A percentile compares a stretch with the other conserved stretches of the same genome.
phyloP scores from a whole-genome alignment of 2,113 vertebrate genomes.

The Amphilophus citrinellus region DNA sequence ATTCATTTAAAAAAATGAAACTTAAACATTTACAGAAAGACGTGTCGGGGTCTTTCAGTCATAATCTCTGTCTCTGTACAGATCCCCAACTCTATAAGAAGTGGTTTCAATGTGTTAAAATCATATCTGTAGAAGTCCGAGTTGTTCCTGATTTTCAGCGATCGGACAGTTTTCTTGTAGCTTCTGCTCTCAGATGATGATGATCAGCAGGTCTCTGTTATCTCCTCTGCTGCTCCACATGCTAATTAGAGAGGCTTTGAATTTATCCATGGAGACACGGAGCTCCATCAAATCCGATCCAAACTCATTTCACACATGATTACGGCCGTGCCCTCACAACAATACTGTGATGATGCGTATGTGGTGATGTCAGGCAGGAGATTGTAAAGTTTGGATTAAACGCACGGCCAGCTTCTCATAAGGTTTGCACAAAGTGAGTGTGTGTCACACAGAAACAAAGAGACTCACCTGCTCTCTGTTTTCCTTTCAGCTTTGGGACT shows the following conservation, averaged over 20 bases:
- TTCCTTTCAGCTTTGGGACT: background rate
- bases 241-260: slow-evolving; percentile 46
- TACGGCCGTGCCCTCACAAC: slow-evolving; percentile 48
- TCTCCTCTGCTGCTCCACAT: slow-evolving; percentile 12
- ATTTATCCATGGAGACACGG: slow-evolving; percentile 37
- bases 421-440: background rate
- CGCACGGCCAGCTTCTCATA: background rate
- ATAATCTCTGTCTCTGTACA: background rate
- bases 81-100: background rate
- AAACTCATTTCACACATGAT: slow-evolving; percentile 68
- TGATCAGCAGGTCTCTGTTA: slow-evolving; percentile 42
- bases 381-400: background rate
- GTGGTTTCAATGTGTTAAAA: background rate
- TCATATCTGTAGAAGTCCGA: too few species aligned
- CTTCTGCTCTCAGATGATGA: slow-evolving; percentile 14
- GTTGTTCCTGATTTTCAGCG: too few species aligned
- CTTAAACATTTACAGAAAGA: background rate
- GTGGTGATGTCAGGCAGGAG: slow-evolving; percentile 8
- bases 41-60: background rate
- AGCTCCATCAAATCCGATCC: slow-evolving; percentile 53
- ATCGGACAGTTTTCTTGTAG: background rate
- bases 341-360: slow-evolving; percentile 23
- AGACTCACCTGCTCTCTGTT: background rate
- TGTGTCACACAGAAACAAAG: background rate
- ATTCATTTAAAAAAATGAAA: too few species aligned